phyloP scores from a whole-genome alignment of 2,888 invertebrate genomes.

The Myathropa florea region DNA sequence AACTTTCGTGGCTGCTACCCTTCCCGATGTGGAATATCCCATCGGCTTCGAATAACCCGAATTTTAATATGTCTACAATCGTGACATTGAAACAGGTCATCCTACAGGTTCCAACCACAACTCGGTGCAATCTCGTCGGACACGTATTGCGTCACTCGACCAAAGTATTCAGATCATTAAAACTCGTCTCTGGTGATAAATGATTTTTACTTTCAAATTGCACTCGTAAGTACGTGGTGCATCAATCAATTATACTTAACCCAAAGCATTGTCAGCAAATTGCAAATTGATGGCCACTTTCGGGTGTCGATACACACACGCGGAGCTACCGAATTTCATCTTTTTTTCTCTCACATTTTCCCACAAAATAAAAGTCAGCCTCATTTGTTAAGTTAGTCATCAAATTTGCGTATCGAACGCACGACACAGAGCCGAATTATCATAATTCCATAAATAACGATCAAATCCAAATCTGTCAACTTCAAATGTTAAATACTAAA shows the following conservation, averaged over 20 bases:
- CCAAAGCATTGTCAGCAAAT: neutral
- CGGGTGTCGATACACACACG: too few relatives aligned
- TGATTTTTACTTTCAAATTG: neutral
- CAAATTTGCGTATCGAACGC: neutral
- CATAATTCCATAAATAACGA: constrained; percentile 15
- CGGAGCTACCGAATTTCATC: neutral
- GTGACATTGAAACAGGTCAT: constrained; percentile 20
- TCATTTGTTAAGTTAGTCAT: neutral
- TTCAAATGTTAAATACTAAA: constrained; percentile 2
- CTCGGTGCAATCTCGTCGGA: neutral
- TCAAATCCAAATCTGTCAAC: constrained; percentile 22
- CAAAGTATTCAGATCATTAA: constrained; percentile 8
- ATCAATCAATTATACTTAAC: neutral
- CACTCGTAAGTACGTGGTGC: neutral
- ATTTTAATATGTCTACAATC: neutral
- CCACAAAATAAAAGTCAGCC: neutral
- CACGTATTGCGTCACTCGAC: constrained; percentile 19
- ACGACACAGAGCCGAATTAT: neutral
- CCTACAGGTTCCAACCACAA: neutral
- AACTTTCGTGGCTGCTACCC: neutral
- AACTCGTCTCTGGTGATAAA: neutral
- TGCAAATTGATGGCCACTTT: neutral
- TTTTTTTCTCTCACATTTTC: too few relatives aligned
- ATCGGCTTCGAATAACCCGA: neutral
- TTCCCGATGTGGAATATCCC: neutral